Conservation (phyloP, 2,113 vertebrate species). For the Amphilophus citrinellus region DNA sequence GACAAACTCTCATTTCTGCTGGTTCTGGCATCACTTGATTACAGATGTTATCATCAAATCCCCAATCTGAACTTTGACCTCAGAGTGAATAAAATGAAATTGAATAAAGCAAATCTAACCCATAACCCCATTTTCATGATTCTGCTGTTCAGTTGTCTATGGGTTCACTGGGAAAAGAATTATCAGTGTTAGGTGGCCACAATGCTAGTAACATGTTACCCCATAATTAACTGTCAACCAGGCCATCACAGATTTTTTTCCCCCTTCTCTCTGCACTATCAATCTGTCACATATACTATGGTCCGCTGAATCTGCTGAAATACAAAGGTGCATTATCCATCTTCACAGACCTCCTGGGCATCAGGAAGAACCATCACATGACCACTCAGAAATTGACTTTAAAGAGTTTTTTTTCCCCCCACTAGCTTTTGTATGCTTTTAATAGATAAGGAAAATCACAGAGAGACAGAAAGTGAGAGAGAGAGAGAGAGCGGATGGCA, state of each 20-base stretch:
- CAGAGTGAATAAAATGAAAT: slow-evolving; percentile 51
- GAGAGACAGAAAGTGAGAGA: background rate
- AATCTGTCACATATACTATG: slow-evolving; percentile 27
- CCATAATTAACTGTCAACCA: slow-evolving; percentile 57
- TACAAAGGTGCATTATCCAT: slow-evolving; percentile 1
- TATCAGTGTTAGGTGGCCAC: slow-evolving; percentile 21
- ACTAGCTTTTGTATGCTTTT: background rate
- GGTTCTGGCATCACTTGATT: slow-evolving; percentile 62
- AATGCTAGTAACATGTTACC: slow-evolving; percentile 30
- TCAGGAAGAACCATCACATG: background rate
- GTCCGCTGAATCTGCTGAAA: slow-evolving; percentile 25
- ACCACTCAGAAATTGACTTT: background rate
- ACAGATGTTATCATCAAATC: slow-evolving; percentile 62
- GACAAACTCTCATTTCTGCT: slow-evolving; percentile 15
- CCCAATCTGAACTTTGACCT: slow-evolving; percentile 65
- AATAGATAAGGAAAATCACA: background rate
- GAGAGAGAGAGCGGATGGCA: background rate
- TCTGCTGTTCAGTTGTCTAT: slow-evolving; percentile 35
- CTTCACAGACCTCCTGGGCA: slow-evolving; percentile 2
- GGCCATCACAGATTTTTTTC: slow-evolving; percentile 11
- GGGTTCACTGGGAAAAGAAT: background rate
- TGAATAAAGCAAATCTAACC: slow-evolving; percentile 44
- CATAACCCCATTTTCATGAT: slow-evolving; percentile 3
- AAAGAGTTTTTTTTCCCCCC: background rate
- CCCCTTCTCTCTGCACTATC: background rate